Evolutionary conservation across 2,797 vertebrate species (phyloP), one percentile per base, ranked within the genome.

Genomic region (Selene dorsalis): DNA sequence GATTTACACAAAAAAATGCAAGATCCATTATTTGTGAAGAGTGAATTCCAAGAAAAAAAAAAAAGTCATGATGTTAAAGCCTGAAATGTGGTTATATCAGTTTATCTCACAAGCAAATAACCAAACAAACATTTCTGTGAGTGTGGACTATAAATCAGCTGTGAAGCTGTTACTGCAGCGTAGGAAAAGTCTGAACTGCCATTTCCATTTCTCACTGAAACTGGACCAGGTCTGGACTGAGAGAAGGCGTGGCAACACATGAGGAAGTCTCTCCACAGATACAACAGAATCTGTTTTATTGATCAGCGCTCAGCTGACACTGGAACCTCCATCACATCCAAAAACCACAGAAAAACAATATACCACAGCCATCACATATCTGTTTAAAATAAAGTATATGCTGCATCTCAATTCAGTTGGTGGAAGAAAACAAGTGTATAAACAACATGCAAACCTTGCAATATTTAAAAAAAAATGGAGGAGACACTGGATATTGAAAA

Each of bases 201-300:
- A n/a, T n/a, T n/a, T 38, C 10, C 16, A 0, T 18, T 62, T 24
- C 2, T 30, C 26, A 5, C 14, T 17, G 43, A 52, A 38, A 48
- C 2, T 10, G n/a, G 58, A 69, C 1, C 24, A 16, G 17, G 50
- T 79, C 26, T 35, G 28, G 3, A 0, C 53, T 4, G 38, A 45
- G 35, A 71, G 82, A 87, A 83, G 80, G 80, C 63, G 79, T 81
- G 84, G 84, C 74, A 41, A 35, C 13, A 66, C 24, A 65, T 0
- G 58, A 69, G 64, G 53, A 56, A 22, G 68, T 26, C 24, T 16
- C 52, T 28, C 52, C 14, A 60, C 35, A 39, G 57, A 38, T 30
- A n/a, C 26, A 26, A 47, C 30, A 35, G 4, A 2, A 66, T 30
- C 32, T 20, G 2, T n/a, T 20, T 14, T 28, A 43, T 47, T 12